Evolutionary conservation across 2,113 vertebrate species (phyloP), one percentile per base, ranked within the genome.

Genomic region (Podarcis cretensis): DNA sequence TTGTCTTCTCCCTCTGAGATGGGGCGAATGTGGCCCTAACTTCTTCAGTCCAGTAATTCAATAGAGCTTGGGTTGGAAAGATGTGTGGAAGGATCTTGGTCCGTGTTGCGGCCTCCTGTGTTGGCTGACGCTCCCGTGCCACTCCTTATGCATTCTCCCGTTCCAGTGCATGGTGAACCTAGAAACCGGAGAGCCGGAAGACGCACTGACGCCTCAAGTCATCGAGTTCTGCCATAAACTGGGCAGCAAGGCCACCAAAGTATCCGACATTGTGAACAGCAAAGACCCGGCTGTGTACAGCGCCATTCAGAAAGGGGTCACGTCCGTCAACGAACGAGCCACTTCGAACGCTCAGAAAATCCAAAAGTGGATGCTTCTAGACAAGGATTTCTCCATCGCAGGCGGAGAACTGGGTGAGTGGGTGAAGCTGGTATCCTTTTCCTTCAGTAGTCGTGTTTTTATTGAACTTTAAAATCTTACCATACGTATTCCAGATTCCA

Each of bases 341-440:
- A 78, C 83, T 1, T 99, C 98, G 2, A 98, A 98, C 0, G 97
- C 98, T 0, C 98, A 99, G 96, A 98, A 96, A 74, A 90, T 99
- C 40, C 98, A 98, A 94, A 99, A 99, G 92, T 99, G 98, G 98
- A 10, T 90, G 6, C 57, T 99, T 3, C 94, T 99, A 91, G 96
- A 98, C 3, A 97, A 95, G 30, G 99, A 99, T 89, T 99, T 99
- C 40, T 98, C 98, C 1, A 30, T 98, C 18, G 0, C 23, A 0
- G 97, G 98, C 0, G 99, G 98, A 77, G 98, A 99, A 93, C 97
- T 99, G 0, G 98, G 99, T 99, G 90, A 97, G 98, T 1, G 1
- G 30, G 7, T 5, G 7, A 27, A 2, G 12, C 2, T 2, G 48
- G 9, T 48, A 1, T 10, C 48, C 48, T 48, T 48, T 10, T 54